Base-by-base conservation (phyloP, 2,888 invertebrate genomes). In the Scaptomyza caliginosa region DNA sequence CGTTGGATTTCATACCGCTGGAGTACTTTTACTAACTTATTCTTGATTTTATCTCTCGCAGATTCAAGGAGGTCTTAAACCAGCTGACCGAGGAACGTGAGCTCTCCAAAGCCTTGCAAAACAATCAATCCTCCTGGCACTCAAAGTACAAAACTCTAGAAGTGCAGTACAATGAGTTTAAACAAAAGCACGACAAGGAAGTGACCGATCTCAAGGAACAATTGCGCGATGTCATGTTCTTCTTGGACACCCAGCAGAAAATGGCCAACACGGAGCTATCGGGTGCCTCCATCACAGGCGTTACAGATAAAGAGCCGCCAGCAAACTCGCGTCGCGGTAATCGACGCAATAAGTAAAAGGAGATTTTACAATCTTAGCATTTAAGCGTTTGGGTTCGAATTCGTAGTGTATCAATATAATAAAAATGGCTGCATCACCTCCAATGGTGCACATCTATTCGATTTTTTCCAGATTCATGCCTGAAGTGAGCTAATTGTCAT, bases 161-260 rank as follows among this genome's bases (percentile, higher is more conserved):
- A 74, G 92, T 92, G 56, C 92, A 92, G 55, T 92, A 90, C 70
- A 92, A 91, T 57, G 91, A 88, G 8, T 93, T 93, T 67, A 93
- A 93, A 60, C 88, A 91, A 40, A 94, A 96, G 93, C 93, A 93
- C 73, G 93, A 93, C 55, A 86, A 91, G 43, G 95, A 98, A 93
- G 93, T 98, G n/a, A 77, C 91, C 0, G 97, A 98, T 17, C 92
- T 99, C 26, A 95, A 95, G 75, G 99, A 99, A 83, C 98, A 99
- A 92, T 93, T 99, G 7, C 93, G 97, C 30, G 99, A 99, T 93
- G 93, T 99, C 46, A 98, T 99, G 98, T 98, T 99, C 92, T 98
- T 96, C 90, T 94, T 99, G 82, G 97, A 98, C 77, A 98, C 98
- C 1, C 96, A 96, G 89, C 89, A 84, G 46, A 89, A 90, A 66